Base-by-base conservation (phyloP, 1,140 invertebrate species). In the Bombus vancouverensis region DNA sequence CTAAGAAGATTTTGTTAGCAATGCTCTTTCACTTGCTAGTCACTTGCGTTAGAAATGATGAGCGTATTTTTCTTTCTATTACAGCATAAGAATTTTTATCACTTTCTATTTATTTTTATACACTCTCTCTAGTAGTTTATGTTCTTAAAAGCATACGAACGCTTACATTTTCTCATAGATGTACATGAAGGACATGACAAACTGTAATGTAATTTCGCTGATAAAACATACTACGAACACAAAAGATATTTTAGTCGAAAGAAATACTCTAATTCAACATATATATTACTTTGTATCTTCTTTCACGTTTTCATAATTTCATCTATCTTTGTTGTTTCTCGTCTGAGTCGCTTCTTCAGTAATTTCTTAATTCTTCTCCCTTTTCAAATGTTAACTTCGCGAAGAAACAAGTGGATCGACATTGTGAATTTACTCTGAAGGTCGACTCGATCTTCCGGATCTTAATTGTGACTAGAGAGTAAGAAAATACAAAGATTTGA, bases 381-480 rank as follows among this genome's bases (percentile, higher is more conserved):
- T 9, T 34, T 18, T 68, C 18, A 1, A 68, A 32, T 10, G 13
- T 34, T 68, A 18, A 32, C 22, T 22, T 68, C 32, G 22, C 34
- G 22, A 70, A 10, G 34, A 70, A 25, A 39, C 22, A 28, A 68
- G 0, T 9, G 66, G 18, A 37, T 22, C 32, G 32, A 25, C 18
- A 25, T 12, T 70, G 18, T 74, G 13, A 44, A 74, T 47, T 42
- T 12, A 25, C 42, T 18, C 47, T 0, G 65, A 79, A 53, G 68
- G 32, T 47, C 25, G 34, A 32, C 62, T 44, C 62, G 65, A 79
- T 53, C 47, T 22, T 34, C 6, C 1, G 1, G 34, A 39, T 18
- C 15, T 76, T 25, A 42, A 47, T 79, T 68, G 32, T 1, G 32
- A 42, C 42, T 79, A 79, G 77, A 68, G 68, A 79, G 77, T 53